Base-by-base conservation (phyloP, 2,113 vertebrate species). In the Eulemur rufifrons region DNA sequence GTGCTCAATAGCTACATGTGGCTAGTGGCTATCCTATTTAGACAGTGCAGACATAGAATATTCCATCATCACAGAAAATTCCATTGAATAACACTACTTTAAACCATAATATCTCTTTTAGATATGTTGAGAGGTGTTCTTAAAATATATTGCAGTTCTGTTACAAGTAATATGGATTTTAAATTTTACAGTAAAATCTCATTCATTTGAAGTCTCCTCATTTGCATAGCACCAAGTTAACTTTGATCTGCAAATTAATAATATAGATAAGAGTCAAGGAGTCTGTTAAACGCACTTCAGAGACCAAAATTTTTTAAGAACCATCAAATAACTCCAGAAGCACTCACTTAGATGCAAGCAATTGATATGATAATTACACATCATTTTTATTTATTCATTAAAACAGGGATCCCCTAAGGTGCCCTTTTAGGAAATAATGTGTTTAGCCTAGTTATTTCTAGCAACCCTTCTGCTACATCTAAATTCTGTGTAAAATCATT, bases 381-480 rank as follows among this genome's bases (percentile, higher is more conserved):
- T 96, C 95, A 93, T 94, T 96, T 97, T 97, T 97, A 98, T 97
- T 97, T 98, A 94, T 97, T 97, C 95, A 96, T 96, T 97, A 96
- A 97, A 97, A 97, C 86, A 69, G 50, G 68, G 83, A 97, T 97
- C 91, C 95, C 93, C 93, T 97, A 92, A 78, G 74, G 93, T 96
- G 73, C 86, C 93, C 78, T 95, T 88, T 78, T 94, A 97, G 91
- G 71, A 94, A 96, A 97, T 97, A 97, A 95, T 89, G 18, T 94
- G 37, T 89, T 86, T 94, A 97, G 82, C 73, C 85, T 96, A 91
- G 81, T 89, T 95, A 89, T 97, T 95, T 93, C 84, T 83, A 86
- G 56, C 37, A 96, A 95, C 15, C 4, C 47, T 93, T 96, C 77
- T 86, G 81, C 66, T 93, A 68, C 94, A 95, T 95, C 64, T 83